Evolutionary conservation across 2,888 invertebrate species (phyloP), one percentile per base, ranked within the genome.

Genomic region (Seladonia tumulorum): DNA sequence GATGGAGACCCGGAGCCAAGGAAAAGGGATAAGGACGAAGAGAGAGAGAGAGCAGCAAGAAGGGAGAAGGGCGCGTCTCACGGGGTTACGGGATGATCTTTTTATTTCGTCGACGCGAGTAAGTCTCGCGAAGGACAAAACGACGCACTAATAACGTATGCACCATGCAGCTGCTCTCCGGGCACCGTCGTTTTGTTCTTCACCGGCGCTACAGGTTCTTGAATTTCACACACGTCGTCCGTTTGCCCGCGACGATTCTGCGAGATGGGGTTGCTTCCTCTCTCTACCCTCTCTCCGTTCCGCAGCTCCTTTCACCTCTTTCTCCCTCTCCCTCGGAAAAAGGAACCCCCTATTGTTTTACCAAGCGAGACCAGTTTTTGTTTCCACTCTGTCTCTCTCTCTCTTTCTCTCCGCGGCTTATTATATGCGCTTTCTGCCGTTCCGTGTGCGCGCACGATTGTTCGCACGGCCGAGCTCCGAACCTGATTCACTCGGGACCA

Each of bases 351-450:
- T 92, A 94, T 94, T 94, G 94, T 94, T 94, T 94, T 94, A 94
- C 92, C 91, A 90, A 88, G 94, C 92, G 89, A 93, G 94, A 94
- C 94, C 93, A 94, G 94, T 94, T 94, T 94, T 94, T 94, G 92
- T 93, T 93, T 94, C 60, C 93, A 91, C 91, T 92, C 90, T 82
- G 76, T 85, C 87, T 76, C 86, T 85, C 85, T 81, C 83, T 66
- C 71, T 85, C 87, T 76, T 84, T 85, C 85, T 81, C 83, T 66
- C 71, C 77, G 83, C 83, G 86, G 93, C 93, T 94, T 94, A 94
- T 94, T 94, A 94, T 93, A 92, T 93, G 93, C 92, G 91, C 92
- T 91, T 90, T 90, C 92, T 88, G 87, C 73, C 83, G 85, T 85
- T 88, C 47, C 53, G 25, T 89, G 25, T 89, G 88, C 85, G 85